Evolutionary conservation across 2,888 invertebrate species (phyloP).

Genomic region (Panzeria rudis): DNA sequence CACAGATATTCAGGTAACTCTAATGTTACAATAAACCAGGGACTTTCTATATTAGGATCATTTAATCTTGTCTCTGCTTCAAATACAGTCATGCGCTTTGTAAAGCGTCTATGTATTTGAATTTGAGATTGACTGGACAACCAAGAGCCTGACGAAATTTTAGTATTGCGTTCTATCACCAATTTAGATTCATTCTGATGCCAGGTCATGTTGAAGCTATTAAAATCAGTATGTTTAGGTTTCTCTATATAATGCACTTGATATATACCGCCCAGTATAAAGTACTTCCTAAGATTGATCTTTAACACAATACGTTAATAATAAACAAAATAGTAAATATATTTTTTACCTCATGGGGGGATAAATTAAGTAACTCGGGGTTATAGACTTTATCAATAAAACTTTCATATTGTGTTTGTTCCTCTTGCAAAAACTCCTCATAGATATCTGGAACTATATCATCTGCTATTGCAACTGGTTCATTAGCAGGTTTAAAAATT

Average conservation of each 20-base stretch:
- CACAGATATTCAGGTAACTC: conserved; percentile 77
- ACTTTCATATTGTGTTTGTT: conserved; percentile 75
- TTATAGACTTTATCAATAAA: conserved; percentile 74
- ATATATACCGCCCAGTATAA: conserved; percentile 81
- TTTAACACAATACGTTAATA: conserved; percentile 48
- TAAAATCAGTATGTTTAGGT: conserved; percentile 75
- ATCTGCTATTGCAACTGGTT: conserved; percentile 73
- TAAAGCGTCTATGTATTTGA: neutral
- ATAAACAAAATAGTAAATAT: neutral
- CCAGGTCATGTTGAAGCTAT: conserved; percentile 77
- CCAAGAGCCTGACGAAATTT: neutral
- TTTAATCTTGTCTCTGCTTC: neutral
- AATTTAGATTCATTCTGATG: conserved; percentile 75
- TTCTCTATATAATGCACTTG: conserved; percentile 78
- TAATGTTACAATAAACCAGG: conserved; percentile 78
- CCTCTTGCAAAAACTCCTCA: conserved; percentile 75
- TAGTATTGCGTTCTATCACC: conserved; percentile 68
- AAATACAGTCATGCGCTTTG: conserved; percentile 22
- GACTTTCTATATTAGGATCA: conserved; percentile 44
- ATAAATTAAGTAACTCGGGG: conserved; percentile 75
- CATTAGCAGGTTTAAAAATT: conserved; percentile 73
- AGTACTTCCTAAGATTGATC: conserved; percentile 79
- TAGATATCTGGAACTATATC: conserved; percentile 76
- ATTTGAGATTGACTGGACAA: neutral
- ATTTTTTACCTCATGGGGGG: conserved; percentile 75